Evolutionary conservation across 2,797 vertebrate genomes (phyloP).

Genomic region (Cryptoprocta ferox): DNA sequence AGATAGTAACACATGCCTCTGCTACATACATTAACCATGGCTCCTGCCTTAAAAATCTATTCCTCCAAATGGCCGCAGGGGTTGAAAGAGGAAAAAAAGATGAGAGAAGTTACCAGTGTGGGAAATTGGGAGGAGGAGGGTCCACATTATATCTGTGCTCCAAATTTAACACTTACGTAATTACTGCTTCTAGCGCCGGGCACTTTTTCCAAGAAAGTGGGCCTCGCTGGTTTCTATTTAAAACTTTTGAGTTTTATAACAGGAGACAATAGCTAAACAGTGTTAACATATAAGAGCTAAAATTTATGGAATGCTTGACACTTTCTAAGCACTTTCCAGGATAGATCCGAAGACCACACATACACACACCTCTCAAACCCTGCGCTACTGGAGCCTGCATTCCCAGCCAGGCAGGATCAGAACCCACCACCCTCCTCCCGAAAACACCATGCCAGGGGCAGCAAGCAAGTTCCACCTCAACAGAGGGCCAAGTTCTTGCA

Average conservation of each 20-base stretch:
- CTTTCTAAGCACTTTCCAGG: background rate
- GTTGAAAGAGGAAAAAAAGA: background rate
- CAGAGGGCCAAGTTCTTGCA: background rate
- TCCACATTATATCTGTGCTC: background rate
- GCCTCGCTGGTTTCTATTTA: slow-evolving; percentile 48
- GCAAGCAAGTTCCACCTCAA: background rate
- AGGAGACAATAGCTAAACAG: background rate
- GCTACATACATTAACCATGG: background rate
- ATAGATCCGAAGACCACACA: background rate
- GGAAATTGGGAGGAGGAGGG: background rate
- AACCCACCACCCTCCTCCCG: background rate
- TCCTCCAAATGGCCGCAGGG: background rate
- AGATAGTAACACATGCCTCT: background rate
- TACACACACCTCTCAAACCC: background rate
- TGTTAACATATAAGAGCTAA: background rate
- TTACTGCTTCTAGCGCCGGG: background rate
- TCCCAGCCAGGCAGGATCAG: background rate
- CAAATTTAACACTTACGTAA: background rate
- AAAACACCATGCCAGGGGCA: background rate
- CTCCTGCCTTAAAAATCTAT: background rate
- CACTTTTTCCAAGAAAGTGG: slow-evolving; percentile 23
- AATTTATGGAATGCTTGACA: background rate
- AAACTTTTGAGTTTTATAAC: slow-evolving; percentile 31
- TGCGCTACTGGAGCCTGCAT: background rate
- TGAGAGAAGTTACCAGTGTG: background rate